Percentiles rank a stretch among this genome's conserved stretches.
Evolutionary conservation across 2,113 vertebrate genomes (phyloP).

Genomic region (Onychostruthus taczanowskii): DNA sequence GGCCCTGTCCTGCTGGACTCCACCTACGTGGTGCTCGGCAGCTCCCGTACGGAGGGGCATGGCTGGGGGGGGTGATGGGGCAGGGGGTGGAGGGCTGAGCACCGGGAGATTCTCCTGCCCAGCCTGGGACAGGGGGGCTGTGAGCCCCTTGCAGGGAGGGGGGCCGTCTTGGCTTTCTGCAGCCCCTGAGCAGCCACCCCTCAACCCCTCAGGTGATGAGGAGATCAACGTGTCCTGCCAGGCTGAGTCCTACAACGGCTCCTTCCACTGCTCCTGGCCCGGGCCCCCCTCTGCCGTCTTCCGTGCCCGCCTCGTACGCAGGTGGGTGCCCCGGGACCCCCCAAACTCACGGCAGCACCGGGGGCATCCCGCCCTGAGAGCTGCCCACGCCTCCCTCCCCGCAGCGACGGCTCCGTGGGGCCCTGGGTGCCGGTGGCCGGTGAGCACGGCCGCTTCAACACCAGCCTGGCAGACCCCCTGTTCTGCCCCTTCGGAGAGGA

Average conservation of each 20-base stretch:
- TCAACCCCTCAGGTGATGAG: not conserved
- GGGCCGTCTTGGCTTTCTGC: rapidly evolving
- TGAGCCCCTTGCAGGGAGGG: rapidly evolving
- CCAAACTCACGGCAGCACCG: rapidly evolving
- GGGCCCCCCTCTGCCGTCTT: not conserved
- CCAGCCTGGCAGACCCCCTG: not conserved
- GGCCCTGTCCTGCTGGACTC: not conserved
- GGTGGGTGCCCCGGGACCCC: not conserved
- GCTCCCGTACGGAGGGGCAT: rapidly evolving
- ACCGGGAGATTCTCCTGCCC: rapidly evolving
- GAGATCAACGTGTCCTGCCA: not conserved
- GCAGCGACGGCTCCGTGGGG: not conserved
- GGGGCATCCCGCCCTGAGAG: rapidly evolving
- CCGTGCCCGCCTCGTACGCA: not conserved
- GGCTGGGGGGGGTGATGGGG: not conserved
- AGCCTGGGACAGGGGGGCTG: rapidly evolving
- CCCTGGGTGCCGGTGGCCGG: not conserved
- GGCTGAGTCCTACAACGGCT: not conserved
- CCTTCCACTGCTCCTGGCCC: slow-evolving; percentile 30
- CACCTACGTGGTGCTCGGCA: not conserved
- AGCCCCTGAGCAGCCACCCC: not conserved
- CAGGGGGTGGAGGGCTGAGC: not conserved
- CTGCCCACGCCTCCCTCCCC: not conserved
- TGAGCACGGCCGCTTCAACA: rapidly evolving
- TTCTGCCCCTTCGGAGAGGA: slow-evolving; percentile 49